phyloP scores from a whole-genome alignment of 2,888 invertebrate species.

The Portevinia maculata region DNA sequence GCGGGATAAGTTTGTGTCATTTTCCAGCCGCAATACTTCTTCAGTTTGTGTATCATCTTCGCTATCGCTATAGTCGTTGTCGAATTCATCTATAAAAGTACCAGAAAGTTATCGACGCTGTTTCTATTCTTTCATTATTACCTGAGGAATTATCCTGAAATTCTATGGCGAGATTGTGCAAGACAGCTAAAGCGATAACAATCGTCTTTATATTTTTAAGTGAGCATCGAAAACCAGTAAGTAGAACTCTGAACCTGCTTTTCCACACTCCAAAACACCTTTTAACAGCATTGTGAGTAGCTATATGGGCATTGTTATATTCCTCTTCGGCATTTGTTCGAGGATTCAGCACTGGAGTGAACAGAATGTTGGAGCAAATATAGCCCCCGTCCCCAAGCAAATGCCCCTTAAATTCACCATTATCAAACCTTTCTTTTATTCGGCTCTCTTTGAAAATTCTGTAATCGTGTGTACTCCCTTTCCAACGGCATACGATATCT shows the following conservation, averaged over 20 bases:
- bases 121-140: too few species aligned
- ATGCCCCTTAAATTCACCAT: neutral
- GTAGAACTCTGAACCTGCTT: neutral
- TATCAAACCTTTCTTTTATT: neutral
- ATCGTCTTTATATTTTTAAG: neutral
- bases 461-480: neutral
- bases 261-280: constrained; percentile 17
- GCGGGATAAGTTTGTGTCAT: too few species aligned
- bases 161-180: neutral
- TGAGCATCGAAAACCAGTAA: neutral
- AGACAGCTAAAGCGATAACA: neutral
- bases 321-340: neutral
- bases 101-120: too few species aligned
- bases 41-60: too few species aligned
- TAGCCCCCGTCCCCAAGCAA: constrained; percentile 3
- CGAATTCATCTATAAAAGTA: too few species aligned
- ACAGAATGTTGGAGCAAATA: neutral
- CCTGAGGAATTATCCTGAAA: too few species aligned
- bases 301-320: constrained; percentile 14
- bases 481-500: neutral
- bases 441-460: neutral
- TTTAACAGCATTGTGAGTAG: constrained; percentile 4
- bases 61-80: too few species aligned
- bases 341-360: constrained; percentile 1
- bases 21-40: too few species aligned